Evolutionary conservation across 2,797 vertebrate species (phyloP).

Genomic region (Antennarius maculatus): DNA sequence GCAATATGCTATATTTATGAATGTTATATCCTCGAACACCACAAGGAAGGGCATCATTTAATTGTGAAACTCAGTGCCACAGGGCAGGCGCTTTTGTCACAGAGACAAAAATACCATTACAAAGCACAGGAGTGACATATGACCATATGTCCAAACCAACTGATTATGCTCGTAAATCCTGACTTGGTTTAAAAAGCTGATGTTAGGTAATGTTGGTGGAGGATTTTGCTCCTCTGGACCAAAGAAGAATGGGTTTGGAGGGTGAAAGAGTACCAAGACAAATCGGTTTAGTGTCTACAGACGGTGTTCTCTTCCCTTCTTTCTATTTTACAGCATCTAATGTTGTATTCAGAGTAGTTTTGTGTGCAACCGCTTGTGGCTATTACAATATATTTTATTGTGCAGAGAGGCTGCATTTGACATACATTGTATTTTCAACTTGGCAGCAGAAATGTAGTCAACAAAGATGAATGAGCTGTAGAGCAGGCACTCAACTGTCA

Average conservation of each 20-base stretch:
- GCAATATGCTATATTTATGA: not conserved
- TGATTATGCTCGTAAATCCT: not conserved
- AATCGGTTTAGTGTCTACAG: constrained; percentile 31
- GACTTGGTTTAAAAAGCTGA: constrained; percentile 5
- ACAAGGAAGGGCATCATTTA: constrained; percentile 3
- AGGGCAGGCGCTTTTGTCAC: not conserved
- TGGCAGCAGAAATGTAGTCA: constrained; percentile 62
- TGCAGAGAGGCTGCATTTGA: constrained; percentile 49
- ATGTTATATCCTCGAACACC: not conserved
- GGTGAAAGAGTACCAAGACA: constrained; percentile 11
- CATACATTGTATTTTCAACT: constrained; percentile 63
- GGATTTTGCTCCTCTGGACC: constrained; percentile 10
- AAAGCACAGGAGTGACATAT: not conserved
- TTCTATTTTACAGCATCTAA: constrained; percentile 31
- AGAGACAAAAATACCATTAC: not conserved
- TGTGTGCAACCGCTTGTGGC: constrained; percentile 30
- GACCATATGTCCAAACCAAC: not conserved
- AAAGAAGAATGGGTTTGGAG: constrained; percentile 14
- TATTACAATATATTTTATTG: constrained; percentile 51
- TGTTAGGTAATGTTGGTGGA: not conserved
- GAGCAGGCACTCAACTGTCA: constrained; percentile 73
- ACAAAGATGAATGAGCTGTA: constrained; percentile 72
- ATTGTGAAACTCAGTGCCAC: constrained; percentile 3
- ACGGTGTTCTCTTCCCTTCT: constrained; percentile 34
- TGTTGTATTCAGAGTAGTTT: constrained; percentile 32